Evolutionary conservation across 1,140 invertebrate species (phyloP).

Genomic region (Maniola jurtina): DNA sequence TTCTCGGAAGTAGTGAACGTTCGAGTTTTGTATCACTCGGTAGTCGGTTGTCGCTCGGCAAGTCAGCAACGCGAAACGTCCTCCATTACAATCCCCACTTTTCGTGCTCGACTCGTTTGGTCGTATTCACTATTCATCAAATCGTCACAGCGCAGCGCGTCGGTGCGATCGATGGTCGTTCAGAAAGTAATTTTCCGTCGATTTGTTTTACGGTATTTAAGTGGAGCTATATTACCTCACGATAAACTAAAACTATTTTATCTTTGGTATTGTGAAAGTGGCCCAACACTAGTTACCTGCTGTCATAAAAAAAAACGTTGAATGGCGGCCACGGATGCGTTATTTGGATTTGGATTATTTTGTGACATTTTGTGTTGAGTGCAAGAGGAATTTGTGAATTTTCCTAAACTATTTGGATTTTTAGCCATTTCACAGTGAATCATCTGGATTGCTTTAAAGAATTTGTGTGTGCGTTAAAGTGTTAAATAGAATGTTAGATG

Average conservation of each 20-base stretch:
- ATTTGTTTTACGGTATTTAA: neutral
- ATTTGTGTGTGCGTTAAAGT: neutral
- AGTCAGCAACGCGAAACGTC: constrained; percentile 30
- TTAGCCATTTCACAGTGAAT: neutral
- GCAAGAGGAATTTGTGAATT: neutral
- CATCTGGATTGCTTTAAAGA: neutral
- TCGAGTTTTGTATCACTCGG: constrained; percentile 52
- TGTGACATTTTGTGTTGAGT: constrained; percentile 1
- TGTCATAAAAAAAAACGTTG: neutral
- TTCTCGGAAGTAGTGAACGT: constrained; percentile 66
- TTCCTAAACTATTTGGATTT: neutral
- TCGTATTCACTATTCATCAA: constrained; percentile 26
- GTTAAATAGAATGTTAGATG: constrained; percentile 1
- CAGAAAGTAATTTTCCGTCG: neutral
- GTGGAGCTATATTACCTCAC: too few relatives aligned
- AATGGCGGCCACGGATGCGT: neutral
- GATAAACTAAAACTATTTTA: neutral
- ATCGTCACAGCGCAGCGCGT: constrained; percentile 10
- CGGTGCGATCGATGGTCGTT: constrained; percentile 18
- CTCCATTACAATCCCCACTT: constrained; percentile 38
- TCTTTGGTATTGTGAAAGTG: constrained; percentile 3
- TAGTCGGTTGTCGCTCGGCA: constrained; percentile 22
- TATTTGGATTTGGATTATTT: neutral
- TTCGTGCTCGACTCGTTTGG: constrained; percentile 21
- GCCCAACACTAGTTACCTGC: neutral